A percentile compares a stretch with the other conserved stretches of the same genome.
phyloP scores from a whole-genome alignment of 2,888 invertebrate species.

The Myathropa florea region DNA sequence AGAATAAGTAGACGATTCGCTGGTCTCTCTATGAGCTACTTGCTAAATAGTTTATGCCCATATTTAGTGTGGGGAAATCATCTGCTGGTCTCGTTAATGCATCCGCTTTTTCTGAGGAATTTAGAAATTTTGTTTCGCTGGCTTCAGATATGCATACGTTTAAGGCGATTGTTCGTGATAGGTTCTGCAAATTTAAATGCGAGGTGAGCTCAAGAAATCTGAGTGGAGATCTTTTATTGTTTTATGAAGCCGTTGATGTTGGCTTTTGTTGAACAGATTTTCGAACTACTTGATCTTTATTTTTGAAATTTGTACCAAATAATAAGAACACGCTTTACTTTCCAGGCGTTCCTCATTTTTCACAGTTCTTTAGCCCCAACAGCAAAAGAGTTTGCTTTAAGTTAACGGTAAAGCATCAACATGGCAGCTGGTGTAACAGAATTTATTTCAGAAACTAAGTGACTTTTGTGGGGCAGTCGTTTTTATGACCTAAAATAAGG shows the following conservation, averaged over 20 bases:
- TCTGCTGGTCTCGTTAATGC: background rate
- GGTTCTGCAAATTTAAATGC: background rate
- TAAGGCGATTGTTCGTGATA: background rate
- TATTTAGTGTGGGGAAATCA: slow-evolving; percentile 28
- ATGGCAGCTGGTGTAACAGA: no score
- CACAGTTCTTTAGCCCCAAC: no score
- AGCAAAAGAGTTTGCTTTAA: no score
- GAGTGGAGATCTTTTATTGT: background rate
- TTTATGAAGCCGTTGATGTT: background rate
- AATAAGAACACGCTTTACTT: no score
- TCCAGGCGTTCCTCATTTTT: no score
- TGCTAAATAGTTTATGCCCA: background rate
- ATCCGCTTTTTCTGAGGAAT: slow-evolving; percentile 33
- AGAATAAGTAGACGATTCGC: slow-evolving; percentile 13
- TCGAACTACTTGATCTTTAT: background rate
- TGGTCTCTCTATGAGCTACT: slow-evolving; percentile 11
- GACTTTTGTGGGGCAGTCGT: no score
- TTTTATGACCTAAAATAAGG: no score
- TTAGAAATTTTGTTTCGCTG: background rate
- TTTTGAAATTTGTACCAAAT: no score
- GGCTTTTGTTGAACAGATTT: background rate
- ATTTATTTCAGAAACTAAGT: no score
- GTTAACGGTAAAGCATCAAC: no score
- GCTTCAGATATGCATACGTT: background rate
- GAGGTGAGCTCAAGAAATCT: background rate